Base-by-base conservation (phyloP, 2,888 invertebrate species). In the Scrobipalpa costella region DNA sequence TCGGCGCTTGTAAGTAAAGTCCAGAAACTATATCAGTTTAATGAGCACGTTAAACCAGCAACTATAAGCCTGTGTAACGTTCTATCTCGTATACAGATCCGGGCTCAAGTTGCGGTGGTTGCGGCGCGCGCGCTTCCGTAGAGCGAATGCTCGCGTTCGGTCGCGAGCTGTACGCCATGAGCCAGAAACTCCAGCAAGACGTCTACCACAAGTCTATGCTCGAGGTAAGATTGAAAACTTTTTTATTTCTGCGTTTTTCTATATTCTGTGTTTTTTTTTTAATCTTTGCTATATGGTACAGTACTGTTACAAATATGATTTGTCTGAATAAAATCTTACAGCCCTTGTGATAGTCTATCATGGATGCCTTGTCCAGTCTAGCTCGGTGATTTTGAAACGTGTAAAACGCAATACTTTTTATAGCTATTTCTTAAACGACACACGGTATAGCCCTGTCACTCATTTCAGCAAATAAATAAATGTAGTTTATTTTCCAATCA, bases 71-170 rank as follows among this genome's bases (percentile, higher is more conserved):
- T 11, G 49, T 49, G 7, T 49, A 19, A 49, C 8, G 1, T 2
- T 7, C 11, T 6, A 1, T 55, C 15, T 11, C 15, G 34, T 34
- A 15, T 55, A 40, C 62, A 61, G 21, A 19, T 27, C 63, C 61
- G 21, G 93, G 73, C 88, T 93, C 81, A 76, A 94, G 94, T 77
- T 57, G 76, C 64, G 78, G 76, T 55, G 73, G 73, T 3, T 94
- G 95, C 68, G 94, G 95, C 47, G 92, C 93, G 76, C 95, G 96
- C 77, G 94, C 95, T 63, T 97, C 97, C 11, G 96, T 98, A 69
- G 98, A 98, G 88, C 94, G 97, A 76, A 98, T 99, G 94, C 92
- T 99, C 72, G 96, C 97, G 79, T 99, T 98, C 88, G 99, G 99
- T 19, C 94, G 96, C 74, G 98, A 98, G 81, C 93, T 99, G 70